phyloP scores from a whole-genome alignment of 2,113 vertebrate genomes.

The Thoracochromis brauschi region DNA sequence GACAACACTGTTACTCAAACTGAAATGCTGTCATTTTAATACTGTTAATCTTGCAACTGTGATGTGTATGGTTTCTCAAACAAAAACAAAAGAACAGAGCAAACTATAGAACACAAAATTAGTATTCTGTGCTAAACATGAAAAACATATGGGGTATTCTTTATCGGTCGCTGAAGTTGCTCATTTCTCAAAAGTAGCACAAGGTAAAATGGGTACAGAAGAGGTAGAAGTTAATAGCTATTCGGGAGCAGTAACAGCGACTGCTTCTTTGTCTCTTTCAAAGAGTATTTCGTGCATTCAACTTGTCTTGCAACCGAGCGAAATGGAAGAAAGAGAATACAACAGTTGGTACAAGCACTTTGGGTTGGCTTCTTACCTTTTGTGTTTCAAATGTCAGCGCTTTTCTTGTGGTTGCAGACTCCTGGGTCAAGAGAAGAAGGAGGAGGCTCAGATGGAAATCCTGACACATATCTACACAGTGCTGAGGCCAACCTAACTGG shows the following conservation, averaged over 20 bases:
- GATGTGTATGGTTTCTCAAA: not conserved
- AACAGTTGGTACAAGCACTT: not conserved
- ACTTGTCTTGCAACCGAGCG: not conserved
- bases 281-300: not conserved
- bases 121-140: not conserved
- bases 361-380: not conserved
- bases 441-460: conserved; percentile 10
- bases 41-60: not conserved
- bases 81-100: not conserved
- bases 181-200: not conserved
- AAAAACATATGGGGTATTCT: not conserved
- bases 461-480: not conserved
- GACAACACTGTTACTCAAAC: conserved; percentile 13
- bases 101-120: not conserved
- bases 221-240: not conserved
- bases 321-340: not conserved
- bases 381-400: conserved; percentile 19
- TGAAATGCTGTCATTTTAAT: conserved; percentile 2
- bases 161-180: not conserved
- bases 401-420: conserved; percentile 26
- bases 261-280: not conserved
- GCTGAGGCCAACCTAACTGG: not conserved
- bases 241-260: not conserved
- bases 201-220: not conserved
- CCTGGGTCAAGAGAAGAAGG: conserved; percentile 30